Percentiles rank a stretch among this genome's conserved stretches.
Evolutionary conservation across 2,797 vertebrate species (phyloP).

Genomic region (Paedocypris micromegethes): DNA sequence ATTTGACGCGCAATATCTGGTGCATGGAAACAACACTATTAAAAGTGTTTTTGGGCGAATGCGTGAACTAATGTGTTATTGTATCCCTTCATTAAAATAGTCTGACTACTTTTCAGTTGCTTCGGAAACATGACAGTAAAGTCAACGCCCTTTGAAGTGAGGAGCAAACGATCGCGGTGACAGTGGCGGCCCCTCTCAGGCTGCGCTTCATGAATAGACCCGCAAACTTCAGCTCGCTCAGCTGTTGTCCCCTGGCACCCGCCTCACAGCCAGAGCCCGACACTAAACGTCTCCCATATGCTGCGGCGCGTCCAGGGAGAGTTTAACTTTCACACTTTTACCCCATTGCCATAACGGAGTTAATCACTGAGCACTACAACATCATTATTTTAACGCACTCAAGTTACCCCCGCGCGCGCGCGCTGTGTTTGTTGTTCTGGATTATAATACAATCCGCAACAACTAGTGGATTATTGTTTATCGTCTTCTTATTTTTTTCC

Average conservation of each 20-base stretch:
- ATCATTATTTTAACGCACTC: constrained; percentile 25
- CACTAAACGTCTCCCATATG: constrained; percentile 73
- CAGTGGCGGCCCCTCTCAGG: constrained; percentile 39
- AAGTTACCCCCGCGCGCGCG: background rate
- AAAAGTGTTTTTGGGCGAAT: too few species aligned
- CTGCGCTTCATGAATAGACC: constrained; percentile 42
- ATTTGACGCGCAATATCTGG: too few species aligned
- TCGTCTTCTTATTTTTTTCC: too few species aligned
- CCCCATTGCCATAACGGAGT: constrained; percentile 45
- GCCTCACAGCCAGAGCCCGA: constrained; percentile 50
- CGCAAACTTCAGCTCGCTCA: constrained; percentile 58
- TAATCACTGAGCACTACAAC: constrained; percentile 67
- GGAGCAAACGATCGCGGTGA: constrained; percentile 4
- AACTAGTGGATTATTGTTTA: too few species aligned
- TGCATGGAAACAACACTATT: too few species aligned
- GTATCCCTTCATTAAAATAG: background rate
- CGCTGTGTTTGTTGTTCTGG: too few species aligned
- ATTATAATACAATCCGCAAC: too few species aligned
- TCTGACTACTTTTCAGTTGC: background rate
- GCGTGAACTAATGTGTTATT: too few species aligned
- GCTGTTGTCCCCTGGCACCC: constrained; percentile 73
- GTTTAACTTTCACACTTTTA: constrained; percentile 50
- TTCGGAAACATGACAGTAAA: background rate
- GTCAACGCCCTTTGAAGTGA: constrained; percentile 3
- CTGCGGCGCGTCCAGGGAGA: constrained; percentile 52